Percentiles rank a stretch among this genome's conserved stretches.
Conservation (phyloP, 23 tunicate genomes). For the Phallusia fumigata region DNA sequence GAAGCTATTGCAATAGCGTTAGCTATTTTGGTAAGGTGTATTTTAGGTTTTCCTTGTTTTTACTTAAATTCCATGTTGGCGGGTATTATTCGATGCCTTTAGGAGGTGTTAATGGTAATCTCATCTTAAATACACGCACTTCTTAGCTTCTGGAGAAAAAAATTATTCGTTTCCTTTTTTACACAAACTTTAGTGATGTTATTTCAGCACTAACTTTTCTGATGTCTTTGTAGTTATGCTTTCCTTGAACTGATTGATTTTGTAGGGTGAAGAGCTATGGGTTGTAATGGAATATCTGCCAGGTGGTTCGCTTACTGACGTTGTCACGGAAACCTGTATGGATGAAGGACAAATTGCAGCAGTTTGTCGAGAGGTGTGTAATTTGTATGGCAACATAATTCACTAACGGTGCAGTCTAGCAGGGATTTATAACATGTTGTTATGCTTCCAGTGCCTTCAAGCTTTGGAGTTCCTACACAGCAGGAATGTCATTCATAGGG, state of each 20-base stretch:
- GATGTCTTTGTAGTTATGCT: not conserved
- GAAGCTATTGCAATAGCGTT: not conserved
- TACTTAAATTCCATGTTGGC: too few relatives aligned
- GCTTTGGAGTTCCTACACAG: conserved; percentile 96
- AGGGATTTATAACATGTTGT: not conserved
- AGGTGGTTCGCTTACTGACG: conserved; percentile 96
- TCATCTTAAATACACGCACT: too few relatives aligned
- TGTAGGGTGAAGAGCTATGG: conserved; percentile 93
- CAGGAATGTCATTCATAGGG: conserved; percentile 97
- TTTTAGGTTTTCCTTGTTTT: not conserved
- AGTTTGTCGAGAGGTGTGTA: conserved; percentile 90
- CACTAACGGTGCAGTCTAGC: conserved; percentile 29
- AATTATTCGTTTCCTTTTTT: too few relatives aligned
- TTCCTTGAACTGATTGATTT: too few relatives aligned
- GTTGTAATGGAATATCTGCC: conserved; percentile 98
- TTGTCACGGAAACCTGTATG: conserved; percentile 98
- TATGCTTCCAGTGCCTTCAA: conserved; percentile 93
- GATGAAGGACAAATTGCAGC: conserved; percentile 99
- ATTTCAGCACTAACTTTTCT: not conserved
- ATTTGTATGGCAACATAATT: not conserved
- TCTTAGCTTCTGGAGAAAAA: too few relatives aligned
- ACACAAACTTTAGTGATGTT: too few relatives aligned
- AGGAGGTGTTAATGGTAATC: too few relatives aligned
- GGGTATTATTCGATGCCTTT: too few relatives aligned
- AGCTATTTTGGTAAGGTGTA: not conserved